A percentile compares a stretch with the other conserved stretches of the same genome.
Evolutionary conservation across 2,888 invertebrate species (phyloP).

Genomic region (Drosophila percnosoma): DNA sequence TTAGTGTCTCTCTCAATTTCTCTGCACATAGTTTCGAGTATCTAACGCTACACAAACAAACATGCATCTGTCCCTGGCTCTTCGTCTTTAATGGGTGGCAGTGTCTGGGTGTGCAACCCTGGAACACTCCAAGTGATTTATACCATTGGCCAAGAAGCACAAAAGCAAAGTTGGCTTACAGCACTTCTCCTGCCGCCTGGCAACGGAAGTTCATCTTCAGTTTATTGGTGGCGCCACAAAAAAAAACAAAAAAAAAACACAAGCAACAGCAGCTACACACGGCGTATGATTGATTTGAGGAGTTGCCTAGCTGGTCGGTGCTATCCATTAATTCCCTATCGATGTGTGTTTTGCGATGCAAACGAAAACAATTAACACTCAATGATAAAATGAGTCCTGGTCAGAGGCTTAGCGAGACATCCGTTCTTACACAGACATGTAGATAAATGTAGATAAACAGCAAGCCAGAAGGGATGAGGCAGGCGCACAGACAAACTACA

Average conservation of each 20-base stretch:
- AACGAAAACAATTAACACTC: constrained; percentile 80
- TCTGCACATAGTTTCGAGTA: constrained; percentile 65
- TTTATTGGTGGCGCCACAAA: constrained; percentile 73
- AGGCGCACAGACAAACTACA: constrained; percentile 61
- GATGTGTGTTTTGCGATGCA: constrained; percentile 73
- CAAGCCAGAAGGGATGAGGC: constrained; percentile 8
- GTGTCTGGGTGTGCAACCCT: constrained; percentile 3
- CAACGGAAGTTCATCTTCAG: constrained; percentile 77
- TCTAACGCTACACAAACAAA: constrained; percentile 61
- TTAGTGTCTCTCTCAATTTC: constrained; percentile 81
- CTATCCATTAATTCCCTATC: constrained; percentile 73
- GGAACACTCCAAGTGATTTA: constrained; percentile 67
- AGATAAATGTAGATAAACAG: constrained; percentile 30
- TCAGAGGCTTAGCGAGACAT: constrained; percentile 32
- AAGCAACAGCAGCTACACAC: constrained; percentile 26
- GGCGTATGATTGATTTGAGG: constrained; percentile 55
- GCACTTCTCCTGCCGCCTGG: constrained; percentile 14
- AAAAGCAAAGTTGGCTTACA: constrained; percentile 40
- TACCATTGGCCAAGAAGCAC: constrained; percentile 65
- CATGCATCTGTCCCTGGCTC: constrained; percentile 39
- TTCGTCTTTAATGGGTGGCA: constrained; percentile 25
- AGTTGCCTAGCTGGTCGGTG: constrained; percentile 12
- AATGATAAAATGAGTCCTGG: constrained; percentile 71
- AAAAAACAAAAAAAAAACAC: background rate
- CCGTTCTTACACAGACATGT: constrained; percentile 26